Base-by-base conservation (phyloP, 2,113 vertebrate species). In the Callaeas wilsoni region DNA sequence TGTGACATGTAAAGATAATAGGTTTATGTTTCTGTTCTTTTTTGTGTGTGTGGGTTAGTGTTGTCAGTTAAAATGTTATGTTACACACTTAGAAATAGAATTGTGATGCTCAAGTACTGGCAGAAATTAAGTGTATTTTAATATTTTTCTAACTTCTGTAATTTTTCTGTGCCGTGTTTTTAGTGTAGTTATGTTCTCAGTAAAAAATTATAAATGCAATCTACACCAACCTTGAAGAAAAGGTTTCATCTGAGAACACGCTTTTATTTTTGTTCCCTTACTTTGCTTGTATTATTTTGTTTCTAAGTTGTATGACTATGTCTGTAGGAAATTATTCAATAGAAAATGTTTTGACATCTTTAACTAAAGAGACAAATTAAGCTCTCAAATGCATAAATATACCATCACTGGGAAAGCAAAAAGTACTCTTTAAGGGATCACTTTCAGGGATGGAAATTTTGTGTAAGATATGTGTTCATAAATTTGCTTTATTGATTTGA, bases 231-330 rank as follows among this genome's bases (percentile, higher is more conserved):
- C 4, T 39, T 44, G 37, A 86, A 41, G 47, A 53, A 84, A 73
- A 7, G 0, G 2, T n/a, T 70, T 74, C 1, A 17, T 59, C 41
- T 53, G 12, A 74, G 9, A 57, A 3, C 1, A 32, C 8, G 4
- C 0, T 60, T 70, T 71, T 32, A 3, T 13, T 70, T 50, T 70
- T 68, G 6, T 33, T 46, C 10, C 46, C 2, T 52, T 20, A 5
- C 35, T 33, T 25, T 20, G 1, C 4, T 75, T 74, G 20, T 23
- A 49, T 87, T 64, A 21, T 4, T 70, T 73, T 46, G 3, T 16
- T 85, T 65, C n/a, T 55, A 52, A 27, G 49, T 74, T 49, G 2
- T 56, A 21, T 55, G 27, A 17, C 3, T 60, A 3, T 42, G 3
- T 65, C 30, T 56, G 10, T 33, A 70, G 26, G 32, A 89, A 77